A percentile compares a stretch with the other conserved stretches of the same genome.
These are phyloP conservation scores for Dendropsophus ebraccatus DNA, from an alignment of 2,113 vertebrate genomes.

Conservation along the genomic window DNA sequence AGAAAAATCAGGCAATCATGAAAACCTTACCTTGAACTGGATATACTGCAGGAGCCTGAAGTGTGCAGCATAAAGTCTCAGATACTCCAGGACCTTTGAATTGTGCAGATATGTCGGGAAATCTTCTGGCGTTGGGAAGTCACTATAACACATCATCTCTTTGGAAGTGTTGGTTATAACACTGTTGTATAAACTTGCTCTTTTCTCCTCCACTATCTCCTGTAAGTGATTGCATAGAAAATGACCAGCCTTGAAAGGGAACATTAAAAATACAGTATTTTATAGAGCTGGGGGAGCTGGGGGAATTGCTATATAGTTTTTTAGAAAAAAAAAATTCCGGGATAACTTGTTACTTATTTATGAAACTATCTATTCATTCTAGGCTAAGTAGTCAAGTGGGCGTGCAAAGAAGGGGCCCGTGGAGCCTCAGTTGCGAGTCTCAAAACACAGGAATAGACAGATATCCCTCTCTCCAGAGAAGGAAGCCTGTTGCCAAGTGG, in stretches of 20 bases:
- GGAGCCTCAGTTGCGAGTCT: no score
- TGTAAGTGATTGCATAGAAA: conserved; percentile 57
- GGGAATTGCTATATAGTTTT: no score
- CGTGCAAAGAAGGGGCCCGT: no score
- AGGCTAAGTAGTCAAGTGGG: no score
- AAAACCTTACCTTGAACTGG: conserved; percentile 75
- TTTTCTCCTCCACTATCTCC: conserved; percentile 74
- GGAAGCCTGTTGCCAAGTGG: no score
- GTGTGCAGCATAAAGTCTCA: conserved; percentile 78
- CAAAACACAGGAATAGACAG: no score
- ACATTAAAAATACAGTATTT: no score
- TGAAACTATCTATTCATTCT: no score
- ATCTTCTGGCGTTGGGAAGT: conserved; percentile 83
- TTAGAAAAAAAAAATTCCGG: no score
- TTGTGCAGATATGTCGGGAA: conserved; percentile 84
- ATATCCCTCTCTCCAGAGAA: no score
- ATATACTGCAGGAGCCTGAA: conserved; percentile 80
- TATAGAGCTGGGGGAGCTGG: no score
- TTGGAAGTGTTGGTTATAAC: conserved; percentile 83
- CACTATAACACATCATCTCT: conserved; percentile 87
- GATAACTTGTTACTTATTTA: no score
- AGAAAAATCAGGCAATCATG: background rate
- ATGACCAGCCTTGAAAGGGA: background rate
- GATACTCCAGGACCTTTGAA: conserved; percentile 79
- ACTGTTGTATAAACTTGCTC: conserved; percentile 78